A percentile compares a stretch with the other conserved stretches of the same genome.
These are phyloP conservation scores for Eurystomus glaucurus DNA, from an alignment of 2,797 vertebrate genomes.

Conservation along the genomic window DNA sequence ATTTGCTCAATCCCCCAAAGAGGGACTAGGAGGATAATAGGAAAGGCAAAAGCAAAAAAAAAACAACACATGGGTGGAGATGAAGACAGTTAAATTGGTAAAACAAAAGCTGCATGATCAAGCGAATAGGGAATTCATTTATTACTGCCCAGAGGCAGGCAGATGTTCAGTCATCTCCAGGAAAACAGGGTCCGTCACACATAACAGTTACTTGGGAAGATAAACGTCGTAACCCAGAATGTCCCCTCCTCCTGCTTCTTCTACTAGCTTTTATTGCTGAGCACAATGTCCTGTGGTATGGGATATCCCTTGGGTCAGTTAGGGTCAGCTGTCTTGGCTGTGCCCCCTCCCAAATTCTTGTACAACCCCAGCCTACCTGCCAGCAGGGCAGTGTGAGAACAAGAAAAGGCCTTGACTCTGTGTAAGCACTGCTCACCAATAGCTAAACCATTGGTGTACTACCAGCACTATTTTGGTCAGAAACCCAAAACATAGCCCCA, in stretches of 20 bases:
- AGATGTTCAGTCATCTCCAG: no score
- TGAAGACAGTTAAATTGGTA: not conserved
- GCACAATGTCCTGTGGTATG: fast-evolving
- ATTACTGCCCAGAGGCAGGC: no score
- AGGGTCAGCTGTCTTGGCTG: not conserved
- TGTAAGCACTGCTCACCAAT: not conserved
- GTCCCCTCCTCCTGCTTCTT: fast-evolving
- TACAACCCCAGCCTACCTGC: fast-evolving
- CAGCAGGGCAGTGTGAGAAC: fast-evolving
- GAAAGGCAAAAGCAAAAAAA: not conserved
- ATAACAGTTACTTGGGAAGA: not conserved
- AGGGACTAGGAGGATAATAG: not conserved
- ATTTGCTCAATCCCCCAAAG: fast-evolving
- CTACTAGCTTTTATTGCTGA: not conserved
- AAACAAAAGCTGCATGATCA: not conserved
- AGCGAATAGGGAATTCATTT: not conserved
- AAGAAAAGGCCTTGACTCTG: not conserved
- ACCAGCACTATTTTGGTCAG: not conserved
- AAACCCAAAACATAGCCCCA: not conserved
- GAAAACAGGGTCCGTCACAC: no score
- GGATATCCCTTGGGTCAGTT: not conserved
- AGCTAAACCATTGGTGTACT: not conserved
- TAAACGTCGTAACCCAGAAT: fast-evolving
- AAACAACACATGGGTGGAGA: not conserved
- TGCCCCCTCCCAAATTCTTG: not conserved